A percentile compares a stretch with the other conserved stretches of the same genome.
These are phyloP conservation scores for Hirundo rustica DNA, from an alignment of 2,797 vertebrate species.

Conservation along the genomic window DNA sequence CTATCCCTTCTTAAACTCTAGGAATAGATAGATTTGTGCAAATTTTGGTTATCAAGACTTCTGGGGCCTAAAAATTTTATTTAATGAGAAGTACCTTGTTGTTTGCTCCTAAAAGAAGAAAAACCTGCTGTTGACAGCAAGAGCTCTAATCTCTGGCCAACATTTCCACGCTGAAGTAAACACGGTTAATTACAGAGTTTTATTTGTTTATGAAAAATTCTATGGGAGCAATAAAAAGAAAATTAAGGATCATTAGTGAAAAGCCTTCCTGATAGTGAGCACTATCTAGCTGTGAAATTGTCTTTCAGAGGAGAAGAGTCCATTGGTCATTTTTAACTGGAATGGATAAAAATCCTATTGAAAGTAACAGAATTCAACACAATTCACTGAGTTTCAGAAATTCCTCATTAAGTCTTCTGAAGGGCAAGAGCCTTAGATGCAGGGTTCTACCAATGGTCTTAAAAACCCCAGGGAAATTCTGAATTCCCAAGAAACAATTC, in stretches of 20 bases:
- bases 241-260: slow-evolving; percentile 10
- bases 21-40: background rate
- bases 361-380: background rate
- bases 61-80: background rate
- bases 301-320: background rate
- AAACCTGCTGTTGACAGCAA: slow-evolving; percentile 15
- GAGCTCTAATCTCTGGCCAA: background rate
- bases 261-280: background rate
- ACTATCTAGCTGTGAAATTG: background rate
- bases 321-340: background rate
- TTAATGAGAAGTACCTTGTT: background rate
- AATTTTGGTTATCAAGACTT: slow-evolving; percentile 8
- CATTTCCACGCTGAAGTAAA: slow-evolving; percentile 1
- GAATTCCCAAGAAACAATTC: background rate
- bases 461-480: background rate
- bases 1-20: background rate
- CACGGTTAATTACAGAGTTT: background rate
- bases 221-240: background rate
- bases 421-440: background rate
- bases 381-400: background rate
- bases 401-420: background rate
- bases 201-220: slow-evolving; percentile 37
- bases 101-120: slow-evolving; percentile 3
- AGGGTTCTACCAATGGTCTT: background rate
- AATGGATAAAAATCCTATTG: background rate